Conservation (phyloP, 2,113 vertebrate species). For the Proteles cristata region DNA sequence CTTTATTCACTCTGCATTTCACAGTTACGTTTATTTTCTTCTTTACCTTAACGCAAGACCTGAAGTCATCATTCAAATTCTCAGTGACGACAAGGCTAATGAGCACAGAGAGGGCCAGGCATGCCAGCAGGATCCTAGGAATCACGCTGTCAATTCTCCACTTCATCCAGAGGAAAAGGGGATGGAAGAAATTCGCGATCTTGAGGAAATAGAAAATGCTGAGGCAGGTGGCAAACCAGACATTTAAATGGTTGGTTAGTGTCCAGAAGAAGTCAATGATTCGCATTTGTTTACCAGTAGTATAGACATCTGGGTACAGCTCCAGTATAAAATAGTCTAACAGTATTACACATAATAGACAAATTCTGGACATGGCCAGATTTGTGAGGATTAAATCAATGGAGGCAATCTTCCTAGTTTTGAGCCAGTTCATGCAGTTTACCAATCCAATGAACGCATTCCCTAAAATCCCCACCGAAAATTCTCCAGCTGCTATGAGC, state of each 20-base stretch:
- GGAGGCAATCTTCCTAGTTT: constrained; percentile 69
- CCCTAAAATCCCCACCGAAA: constrained; percentile 68
- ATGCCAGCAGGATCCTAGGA: constrained; percentile 38
- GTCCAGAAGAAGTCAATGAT: constrained; percentile 72
- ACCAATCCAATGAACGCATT: constrained; percentile 77
- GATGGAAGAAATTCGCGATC: constrained; percentile 74
- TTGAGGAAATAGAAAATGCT: constrained; percentile 79
- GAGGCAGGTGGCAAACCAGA: constrained; percentile 78
- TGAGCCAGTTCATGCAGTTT: constrained; percentile 68
- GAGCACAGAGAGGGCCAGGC: background rate
- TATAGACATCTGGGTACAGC: constrained; percentile 44
- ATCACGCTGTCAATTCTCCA: constrained; percentile 61
- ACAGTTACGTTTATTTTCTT: constrained; percentile 41
- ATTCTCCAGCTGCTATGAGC: constrained; percentile 55
- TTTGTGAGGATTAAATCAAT: constrained; percentile 77
- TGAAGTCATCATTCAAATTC: constrained; percentile 56
- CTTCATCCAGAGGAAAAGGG: constrained; percentile 77
- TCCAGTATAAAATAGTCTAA: constrained; percentile 51
- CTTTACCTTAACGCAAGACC: background rate
- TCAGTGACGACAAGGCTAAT: constrained; percentile 39
- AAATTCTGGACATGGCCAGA: constrained; percentile 78
- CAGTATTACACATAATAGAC: constrained; percentile 58
- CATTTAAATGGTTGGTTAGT: constrained; percentile 56
- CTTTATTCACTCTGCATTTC: background rate
- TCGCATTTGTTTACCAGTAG: constrained; percentile 27